Evolutionary conservation across 1,140 invertebrate genomes (phyloP).

Genomic region (Armadillidium nasatum): DNA sequence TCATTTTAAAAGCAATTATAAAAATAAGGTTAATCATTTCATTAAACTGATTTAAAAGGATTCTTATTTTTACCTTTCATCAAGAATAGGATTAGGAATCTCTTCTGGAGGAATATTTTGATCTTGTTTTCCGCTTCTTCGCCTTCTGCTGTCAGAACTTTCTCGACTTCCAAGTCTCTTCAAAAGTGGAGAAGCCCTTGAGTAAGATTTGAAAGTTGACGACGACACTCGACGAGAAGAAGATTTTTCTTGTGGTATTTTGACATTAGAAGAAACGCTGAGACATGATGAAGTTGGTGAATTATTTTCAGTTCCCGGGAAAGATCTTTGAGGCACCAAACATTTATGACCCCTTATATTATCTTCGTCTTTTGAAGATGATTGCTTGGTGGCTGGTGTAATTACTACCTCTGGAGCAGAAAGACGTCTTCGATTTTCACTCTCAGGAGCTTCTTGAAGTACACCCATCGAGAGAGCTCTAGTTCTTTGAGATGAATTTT

Average conservation of each 20-base stretch:
- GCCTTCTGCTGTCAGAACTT: not conserved
- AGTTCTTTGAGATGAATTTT: not conserved
- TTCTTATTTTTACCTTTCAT: not conserved
- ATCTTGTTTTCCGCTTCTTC: not conserved
- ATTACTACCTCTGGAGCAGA: constrained; percentile 27
- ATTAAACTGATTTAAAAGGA: too few species aligned
- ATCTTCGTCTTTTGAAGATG: constrained; percentile 4
- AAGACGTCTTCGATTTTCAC: constrained; percentile 19
- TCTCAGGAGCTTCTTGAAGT: not conserved
- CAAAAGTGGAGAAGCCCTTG: not conserved
- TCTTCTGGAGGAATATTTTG: not conserved
- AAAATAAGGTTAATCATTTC: too few species aligned
- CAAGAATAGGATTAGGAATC: not conserved
- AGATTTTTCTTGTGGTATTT: too few species aligned
- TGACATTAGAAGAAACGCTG: too few species aligned
- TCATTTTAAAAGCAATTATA: too few species aligned
- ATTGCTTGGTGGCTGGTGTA: constrained; percentile 14
- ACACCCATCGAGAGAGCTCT: not conserved
- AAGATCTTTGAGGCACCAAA: not conserved
- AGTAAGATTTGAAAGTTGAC: not conserved
- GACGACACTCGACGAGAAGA: not conserved
- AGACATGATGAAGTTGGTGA: not conserved
- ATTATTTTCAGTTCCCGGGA: not conserved
- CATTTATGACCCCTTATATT: not conserved
- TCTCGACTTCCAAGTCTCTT: not conserved